Conservation (phyloP, 1,140 invertebrate genomes). For the Formica exsecta region DNA sequence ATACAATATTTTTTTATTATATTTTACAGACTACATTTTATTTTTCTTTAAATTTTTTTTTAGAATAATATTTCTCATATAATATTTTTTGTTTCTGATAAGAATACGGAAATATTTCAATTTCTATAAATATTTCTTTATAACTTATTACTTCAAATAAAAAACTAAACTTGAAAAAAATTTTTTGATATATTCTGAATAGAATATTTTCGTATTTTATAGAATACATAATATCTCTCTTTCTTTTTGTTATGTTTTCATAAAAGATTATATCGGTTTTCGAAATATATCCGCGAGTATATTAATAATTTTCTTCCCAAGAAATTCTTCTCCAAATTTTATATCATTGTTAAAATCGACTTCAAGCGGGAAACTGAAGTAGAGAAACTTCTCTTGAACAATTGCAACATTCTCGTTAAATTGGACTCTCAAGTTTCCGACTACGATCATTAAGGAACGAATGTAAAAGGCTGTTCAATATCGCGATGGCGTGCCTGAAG, state of each 20-base stretch:
- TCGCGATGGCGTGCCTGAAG: slow-evolving; percentile 15
- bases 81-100: background rate
- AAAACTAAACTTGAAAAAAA: background rate
- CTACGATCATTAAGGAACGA: slow-evolving; percentile 23
- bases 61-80: too few species aligned
- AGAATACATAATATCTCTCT: background rate
- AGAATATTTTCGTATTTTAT: background rate
- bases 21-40: too few species aligned
- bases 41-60: too few species aligned
- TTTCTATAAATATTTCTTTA: too few species aligned
- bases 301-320: background rate
- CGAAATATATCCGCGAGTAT: background rate
- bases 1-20: too few species aligned
- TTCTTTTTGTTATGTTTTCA: background rate
- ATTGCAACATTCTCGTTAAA: slow-evolving; percentile 8
- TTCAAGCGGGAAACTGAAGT: background rate
- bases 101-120: too few species aligned
- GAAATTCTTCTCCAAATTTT: background rate
- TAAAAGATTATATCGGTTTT: background rate
- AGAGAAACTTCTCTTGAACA: background rate
- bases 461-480: slow-evolving; percentile 55
- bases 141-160: background rate
- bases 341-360: background rate
- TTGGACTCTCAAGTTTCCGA: slow-evolving; percentile 1
- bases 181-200: background rate